Percentiles rank a stretch among this genome's conserved stretches.
Evolutionary conservation across 2,888 invertebrate genomes (phyloP).

Genomic region (Cataglyphis livida): DNA sequence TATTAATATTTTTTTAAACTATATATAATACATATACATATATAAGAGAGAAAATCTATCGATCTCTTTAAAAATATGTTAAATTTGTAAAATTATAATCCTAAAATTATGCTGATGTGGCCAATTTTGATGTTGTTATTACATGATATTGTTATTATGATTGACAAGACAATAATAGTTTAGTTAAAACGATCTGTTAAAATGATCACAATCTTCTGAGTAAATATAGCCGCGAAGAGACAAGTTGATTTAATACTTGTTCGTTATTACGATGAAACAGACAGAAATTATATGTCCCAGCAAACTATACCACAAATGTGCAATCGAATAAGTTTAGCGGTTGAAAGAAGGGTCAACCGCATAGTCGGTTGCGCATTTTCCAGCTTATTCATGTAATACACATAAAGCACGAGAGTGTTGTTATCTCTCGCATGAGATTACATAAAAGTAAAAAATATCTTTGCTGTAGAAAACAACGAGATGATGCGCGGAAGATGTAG

Average conservation of each 20-base stretch:
- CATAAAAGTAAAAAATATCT: slow-evolving; percentile 24
- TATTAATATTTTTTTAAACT: too few relatives aligned
- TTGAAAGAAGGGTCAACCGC: neutral
- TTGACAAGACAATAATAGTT: neutral
- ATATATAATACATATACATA: too few relatives aligned
- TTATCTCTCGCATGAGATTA: slow-evolving; percentile 61
- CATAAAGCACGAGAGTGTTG: neutral
- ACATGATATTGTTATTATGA: neutral
- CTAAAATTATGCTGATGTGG: neutral
- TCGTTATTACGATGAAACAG: neutral
- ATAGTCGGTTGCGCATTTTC: neutral
- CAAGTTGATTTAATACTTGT: neutral
- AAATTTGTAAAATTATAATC: neutral
- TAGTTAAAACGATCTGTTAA: neutral
- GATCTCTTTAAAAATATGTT: too few relatives aligned
- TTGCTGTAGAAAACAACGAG: neutral
- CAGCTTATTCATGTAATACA: neutral
- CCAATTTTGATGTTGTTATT: neutral
- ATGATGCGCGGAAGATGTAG: neutral
- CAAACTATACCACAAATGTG: neutral
- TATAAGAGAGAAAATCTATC: too few relatives aligned
- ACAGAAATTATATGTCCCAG: neutral
- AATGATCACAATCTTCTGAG: neutral
- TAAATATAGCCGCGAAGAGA: neutral
- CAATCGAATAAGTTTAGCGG: neutral